Conservation (phyloP, 2,797 vertebrate species). For the Typhlichthys eigenmanni region DNA sequence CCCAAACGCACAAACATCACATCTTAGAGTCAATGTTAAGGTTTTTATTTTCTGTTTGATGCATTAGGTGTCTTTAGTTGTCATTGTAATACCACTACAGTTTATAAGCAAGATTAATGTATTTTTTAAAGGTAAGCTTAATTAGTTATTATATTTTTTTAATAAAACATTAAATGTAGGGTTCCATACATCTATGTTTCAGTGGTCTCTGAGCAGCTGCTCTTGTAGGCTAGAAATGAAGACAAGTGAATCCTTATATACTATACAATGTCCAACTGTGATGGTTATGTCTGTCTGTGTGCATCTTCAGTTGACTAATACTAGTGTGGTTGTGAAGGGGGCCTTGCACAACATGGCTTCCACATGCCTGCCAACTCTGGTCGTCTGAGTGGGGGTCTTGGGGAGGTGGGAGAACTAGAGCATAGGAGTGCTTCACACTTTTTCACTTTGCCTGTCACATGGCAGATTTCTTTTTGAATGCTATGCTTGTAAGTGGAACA, state of each 20-base stretch:
- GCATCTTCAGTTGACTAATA: slow-evolving; percentile 51
- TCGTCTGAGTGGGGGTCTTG: slow-evolving; percentile 29
- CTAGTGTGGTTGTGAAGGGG: slow-evolving; percentile 39
- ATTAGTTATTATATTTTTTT: no score
- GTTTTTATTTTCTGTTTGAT: no score
- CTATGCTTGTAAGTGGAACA: slow-evolving; percentile 76
- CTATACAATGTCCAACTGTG: slow-evolving; percentile 27
- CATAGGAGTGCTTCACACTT: slow-evolving; percentile 39
- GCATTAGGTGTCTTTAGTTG: no score
- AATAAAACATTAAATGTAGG: no score
- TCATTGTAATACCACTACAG: no score
- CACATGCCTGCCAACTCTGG: slow-evolving; percentile 1
- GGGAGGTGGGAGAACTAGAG: slow-evolving; percentile 39
- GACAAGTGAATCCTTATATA: not conserved
- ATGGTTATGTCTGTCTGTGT: slow-evolving; percentile 53
- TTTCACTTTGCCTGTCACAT: slow-evolving; percentile 67
- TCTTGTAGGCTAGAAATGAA: not conserved
- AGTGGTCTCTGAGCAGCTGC: not conserved
- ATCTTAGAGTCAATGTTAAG: no score
- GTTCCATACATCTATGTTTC: not conserved
- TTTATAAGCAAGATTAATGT: no score
- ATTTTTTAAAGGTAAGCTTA: no score
- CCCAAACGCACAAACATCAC: not conserved
- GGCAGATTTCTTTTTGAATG: slow-evolving; percentile 76
- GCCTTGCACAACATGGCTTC: slow-evolving; percentile 12